phyloP scores from a whole-genome alignment of 1,140 invertebrate genomes.

The Drosophila sucinea region DNA sequence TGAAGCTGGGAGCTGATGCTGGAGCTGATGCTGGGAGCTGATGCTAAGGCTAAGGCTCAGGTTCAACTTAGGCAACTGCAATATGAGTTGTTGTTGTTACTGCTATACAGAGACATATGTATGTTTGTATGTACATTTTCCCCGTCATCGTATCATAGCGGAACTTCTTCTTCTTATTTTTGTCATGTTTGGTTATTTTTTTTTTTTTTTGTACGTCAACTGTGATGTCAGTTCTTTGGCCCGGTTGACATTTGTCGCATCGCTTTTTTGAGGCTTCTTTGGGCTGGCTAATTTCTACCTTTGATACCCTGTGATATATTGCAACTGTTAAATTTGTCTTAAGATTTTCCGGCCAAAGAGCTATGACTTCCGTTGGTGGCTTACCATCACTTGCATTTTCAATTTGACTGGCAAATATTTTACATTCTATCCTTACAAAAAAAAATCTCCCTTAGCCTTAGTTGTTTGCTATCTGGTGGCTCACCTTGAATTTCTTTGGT shows the following conservation, averaged over 20 bases:
- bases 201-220: not conserved
- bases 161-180: conserved; percentile 64
- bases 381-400: conserved; percentile 75
- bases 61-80: conserved; percentile 35
- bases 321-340: conserved; percentile 63
- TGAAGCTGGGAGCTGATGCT: conserved; percentile 27
- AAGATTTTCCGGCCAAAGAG: conserved; percentile 65
- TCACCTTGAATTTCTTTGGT: conserved; percentile 77
- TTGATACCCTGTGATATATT: conserved; percentile 48
- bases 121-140: conserved; percentile 11
- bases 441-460: conserved; percentile 24
- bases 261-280: conserved; percentile 44
- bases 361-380: conserved; percentile 63
- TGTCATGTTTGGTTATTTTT: conserved; percentile 28
- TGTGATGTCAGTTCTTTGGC: conserved; percentile 31
- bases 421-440: conserved; percentile 57
- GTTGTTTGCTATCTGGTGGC: conserved; percentile 6
- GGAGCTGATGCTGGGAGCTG: conserved; percentile 30
- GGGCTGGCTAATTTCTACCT: conserved; percentile 34
- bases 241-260: conserved; percentile 70
- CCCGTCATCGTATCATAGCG: conserved; percentile 68
- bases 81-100: conserved; percentile 64
- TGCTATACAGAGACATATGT: not conserved
- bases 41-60: conserved; percentile 33
- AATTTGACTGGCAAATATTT: conserved; percentile 69